A percentile compares a stretch with the other conserved stretches of the same genome.
Evolutionary conservation across 2,888 invertebrate genomes (phyloP).

Genomic region (Habrosyne pyritoides): DNA sequence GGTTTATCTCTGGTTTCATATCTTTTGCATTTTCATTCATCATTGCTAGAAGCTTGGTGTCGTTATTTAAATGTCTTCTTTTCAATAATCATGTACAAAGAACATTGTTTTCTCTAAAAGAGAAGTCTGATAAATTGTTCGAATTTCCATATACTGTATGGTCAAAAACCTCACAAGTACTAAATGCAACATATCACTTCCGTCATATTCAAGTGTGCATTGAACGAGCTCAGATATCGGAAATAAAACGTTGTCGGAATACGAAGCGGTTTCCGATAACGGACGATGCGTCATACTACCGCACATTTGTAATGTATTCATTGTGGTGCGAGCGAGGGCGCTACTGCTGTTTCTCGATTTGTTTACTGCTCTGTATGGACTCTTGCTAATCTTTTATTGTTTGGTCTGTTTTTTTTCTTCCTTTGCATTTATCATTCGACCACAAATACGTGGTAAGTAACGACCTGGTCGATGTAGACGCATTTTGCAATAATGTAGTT

Average conservation of each 20-base stretch:
- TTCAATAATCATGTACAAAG: no score
- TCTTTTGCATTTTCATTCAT: no score
- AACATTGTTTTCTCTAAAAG: background rate
- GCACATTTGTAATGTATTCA: constrained; percentile 42
- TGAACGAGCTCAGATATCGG: constrained; percentile 45
- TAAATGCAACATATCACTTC: constrained; percentile 23
- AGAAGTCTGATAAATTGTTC: background rate
- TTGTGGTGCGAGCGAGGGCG: constrained; percentile 11
- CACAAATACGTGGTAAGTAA: background rate
- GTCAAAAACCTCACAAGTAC: background rate
- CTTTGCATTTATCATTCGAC: background rate
- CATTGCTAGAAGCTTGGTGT: no score
- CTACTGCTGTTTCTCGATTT: constrained; percentile 5
- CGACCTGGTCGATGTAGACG: background rate
- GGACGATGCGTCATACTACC: constrained; percentile 35
- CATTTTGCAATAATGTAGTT: background rate
- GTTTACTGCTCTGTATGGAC: background rate
- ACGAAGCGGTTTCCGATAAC: constrained; percentile 45
- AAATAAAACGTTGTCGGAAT: constrained; percentile 50
- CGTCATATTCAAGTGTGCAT: constrained; percentile 49
- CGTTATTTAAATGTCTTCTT: no score
- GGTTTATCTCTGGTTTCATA: no score
- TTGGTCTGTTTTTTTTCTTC: background rate
- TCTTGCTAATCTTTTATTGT: background rate
- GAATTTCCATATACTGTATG: background rate